A percentile compares a stretch with the other conserved stretches of the same genome.
Evolutionary conservation across 92 coral and sea anemone species (phyloP).

Genomic region (Actinernus sp.): DNA sequence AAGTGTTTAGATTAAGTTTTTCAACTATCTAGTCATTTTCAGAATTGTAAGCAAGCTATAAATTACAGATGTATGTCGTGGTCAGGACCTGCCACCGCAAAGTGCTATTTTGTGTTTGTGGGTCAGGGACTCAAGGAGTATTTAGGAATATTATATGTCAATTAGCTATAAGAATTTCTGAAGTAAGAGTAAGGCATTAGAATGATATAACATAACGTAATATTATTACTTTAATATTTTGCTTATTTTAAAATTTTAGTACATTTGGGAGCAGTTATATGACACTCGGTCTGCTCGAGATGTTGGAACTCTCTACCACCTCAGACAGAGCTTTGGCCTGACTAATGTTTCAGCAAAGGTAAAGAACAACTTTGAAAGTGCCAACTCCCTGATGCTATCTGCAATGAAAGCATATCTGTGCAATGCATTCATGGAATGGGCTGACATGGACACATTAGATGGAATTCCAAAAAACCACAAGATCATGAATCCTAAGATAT

Average conservation of each 20-base stretch:
- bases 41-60: too few relatives aligned
- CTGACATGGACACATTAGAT: conserved; percentile 36
- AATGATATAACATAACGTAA: too few relatives aligned
- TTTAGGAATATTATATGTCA: too few relatives aligned
- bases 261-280: conserved; percentile 57
- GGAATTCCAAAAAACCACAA: conserved; percentile 20
- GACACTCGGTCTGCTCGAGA: conserved; percentile 41
- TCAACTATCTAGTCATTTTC: too few relatives aligned
- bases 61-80: too few relatives aligned
- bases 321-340: conserved; percentile 55
- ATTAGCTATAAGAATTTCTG: too few relatives aligned
- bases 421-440: conserved; percentile 52
- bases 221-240: too few relatives aligned
- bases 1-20: too few relatives aligned
- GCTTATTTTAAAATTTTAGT: conserved; percentile 19
- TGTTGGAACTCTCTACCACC: conserved; percentile 53
- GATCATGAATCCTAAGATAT: conserved; percentile 12
- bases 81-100: too few relatives aligned
- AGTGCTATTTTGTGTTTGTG: too few relatives aligned
- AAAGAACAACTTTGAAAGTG: conserved; percentile 45
- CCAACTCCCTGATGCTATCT: conserved; percentile 39
- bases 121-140: too few relatives aligned
- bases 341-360: conserved; percentile 48
- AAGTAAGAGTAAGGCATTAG: too few relatives aligned
- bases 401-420: conserved; percentile 54